Base-by-base conservation (phyloP, 2,888 invertebrate genomes). In the Siphlonurus alternatus region DNA sequence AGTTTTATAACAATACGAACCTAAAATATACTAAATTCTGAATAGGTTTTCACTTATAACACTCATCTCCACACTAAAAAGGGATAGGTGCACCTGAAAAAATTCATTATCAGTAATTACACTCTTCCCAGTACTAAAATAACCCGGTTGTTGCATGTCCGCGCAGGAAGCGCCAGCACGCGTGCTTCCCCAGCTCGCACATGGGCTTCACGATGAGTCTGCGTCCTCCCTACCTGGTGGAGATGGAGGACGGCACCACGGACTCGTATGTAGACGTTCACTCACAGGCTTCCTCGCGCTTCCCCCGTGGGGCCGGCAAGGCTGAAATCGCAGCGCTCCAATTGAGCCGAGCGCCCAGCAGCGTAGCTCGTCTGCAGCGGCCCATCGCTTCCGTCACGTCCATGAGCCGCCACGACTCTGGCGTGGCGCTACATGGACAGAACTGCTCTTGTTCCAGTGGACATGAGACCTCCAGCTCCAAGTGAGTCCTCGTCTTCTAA, bases 191-290 rank as follows among this genome's bases (percentile, higher is more conserved):
- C 54, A 66, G 69, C 61, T 69, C 70, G 5, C 70, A 69, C 64
- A 67, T 70, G 63, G 67, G 67, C 59, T 67, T 67, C 64, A 64
- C 65, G 5, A 66, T 67, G 56, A 56, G 22, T 22, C 38, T 63
- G 64, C 63, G 63, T 67, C 68, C 59, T 66, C 67, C 53, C 66
- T 71, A 63, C 69, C 68, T 63, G 69, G 71, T 53, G 68, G 69
- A 67, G 66, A 66, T 63, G 65, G 68, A 68, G 65, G 72, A 71
- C 23, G 71, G 70, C 59, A 72, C 71, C n/a, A 70, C 70, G 61
- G 72, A 72, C 63, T 71, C 71, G 5, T 72, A 72, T 65, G 69
- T 67, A 24, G 69, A 69, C 61, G 65, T 69, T 66, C 69, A 69
- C 62, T 68, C 69, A n/a, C 65, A 64, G 59, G 64, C 66, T 59